Evolutionary conservation across 2,113 vertebrate genomes (phyloP), one percentile per base, ranked within the genome.

Genomic region (Callipepla squamata): DNA sequence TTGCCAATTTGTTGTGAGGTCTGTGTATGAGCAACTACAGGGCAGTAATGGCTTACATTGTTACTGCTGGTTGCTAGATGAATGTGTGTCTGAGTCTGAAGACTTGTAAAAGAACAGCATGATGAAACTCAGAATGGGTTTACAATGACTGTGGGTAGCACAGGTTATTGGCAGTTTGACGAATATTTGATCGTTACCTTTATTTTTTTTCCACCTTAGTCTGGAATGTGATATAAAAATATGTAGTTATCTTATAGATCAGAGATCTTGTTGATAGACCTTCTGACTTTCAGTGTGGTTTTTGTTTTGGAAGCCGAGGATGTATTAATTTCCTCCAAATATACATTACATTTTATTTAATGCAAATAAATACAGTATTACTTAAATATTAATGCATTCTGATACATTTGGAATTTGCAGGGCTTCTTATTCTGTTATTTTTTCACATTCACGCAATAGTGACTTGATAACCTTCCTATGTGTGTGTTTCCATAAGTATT

Each of bases 301-400:
- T 92, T 92, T 91, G 82, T 80, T 91, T 95, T 51, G 80, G 36
- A 77, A 89, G 80, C 80, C 90, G 85, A 81, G 48, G 50, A 25
- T 17, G 15, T 50, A 44, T 8, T 40, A 0, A 1, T 32, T 70
- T 70, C 34, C n/a, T 58, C 70, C 65, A 51, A 74, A 59, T 21
- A 48, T 7, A 80, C 28, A 38, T 84, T 70, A 18, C 2, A 23
- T 85, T 89, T 72, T 86, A 80, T 63, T 47, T 70, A 62, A 83
- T 53, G 7, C 51, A 58, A 47, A 69, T 62, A 73, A 86, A 45
- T 45, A 36, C 4, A 10, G 0, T 77, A 36, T 83, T 90, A 26
- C 3, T n/a, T 25, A 75, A 25, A 47, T 38, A 62, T 65, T 44
- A 63, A 74, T 38, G 13, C 42, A 23, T 68, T 79, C 68, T 11